Evolutionary conservation across 2,888 invertebrate genomes (phyloP).

Genomic region (Tipula unca): DNA sequence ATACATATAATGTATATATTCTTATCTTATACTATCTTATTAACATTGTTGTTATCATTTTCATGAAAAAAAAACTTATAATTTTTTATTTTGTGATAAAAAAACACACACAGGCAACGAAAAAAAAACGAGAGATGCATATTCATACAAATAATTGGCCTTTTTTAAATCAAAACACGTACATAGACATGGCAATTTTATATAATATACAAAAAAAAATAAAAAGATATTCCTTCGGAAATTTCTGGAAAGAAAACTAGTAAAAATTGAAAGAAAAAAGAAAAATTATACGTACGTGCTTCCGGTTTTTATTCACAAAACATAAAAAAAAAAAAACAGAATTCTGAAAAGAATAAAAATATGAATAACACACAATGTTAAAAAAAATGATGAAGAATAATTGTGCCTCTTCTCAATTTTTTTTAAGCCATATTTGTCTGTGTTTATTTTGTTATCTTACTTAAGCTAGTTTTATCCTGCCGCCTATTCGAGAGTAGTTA

Average conservation of each 20-base stretch:
- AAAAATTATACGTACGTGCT: no score
- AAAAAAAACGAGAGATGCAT: not conserved
- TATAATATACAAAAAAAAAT: not conserved
- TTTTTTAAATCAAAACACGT: conserved; percentile 16
- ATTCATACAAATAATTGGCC: conserved; percentile 15
- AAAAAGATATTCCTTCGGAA: not conserved
- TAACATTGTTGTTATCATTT: not conserved
- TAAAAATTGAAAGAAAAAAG: not conserved
- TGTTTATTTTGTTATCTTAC: not conserved
- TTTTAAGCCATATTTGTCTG: not conserved
- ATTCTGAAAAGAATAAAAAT: not conserved
- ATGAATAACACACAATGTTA: not conserved
- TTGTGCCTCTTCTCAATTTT: not conserved
- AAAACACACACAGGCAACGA: not conserved
- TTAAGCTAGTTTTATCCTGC: not conserved
- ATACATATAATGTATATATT: no score
- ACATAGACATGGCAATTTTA: not conserved
- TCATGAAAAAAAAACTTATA: not conserved
- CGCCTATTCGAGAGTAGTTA: not conserved
- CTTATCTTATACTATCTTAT: not conserved
- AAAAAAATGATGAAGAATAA: not conserved
- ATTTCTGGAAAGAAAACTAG: not conserved
- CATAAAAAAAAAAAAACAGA: not conserved
- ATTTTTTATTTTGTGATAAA: not conserved
- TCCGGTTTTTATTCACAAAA: not conserved